Percentiles rank a stretch among this genome's conserved stretches.
phyloP scores from a whole-genome alignment of 2,113 vertebrate genomes.

The Vulpes lagopus region DNA sequence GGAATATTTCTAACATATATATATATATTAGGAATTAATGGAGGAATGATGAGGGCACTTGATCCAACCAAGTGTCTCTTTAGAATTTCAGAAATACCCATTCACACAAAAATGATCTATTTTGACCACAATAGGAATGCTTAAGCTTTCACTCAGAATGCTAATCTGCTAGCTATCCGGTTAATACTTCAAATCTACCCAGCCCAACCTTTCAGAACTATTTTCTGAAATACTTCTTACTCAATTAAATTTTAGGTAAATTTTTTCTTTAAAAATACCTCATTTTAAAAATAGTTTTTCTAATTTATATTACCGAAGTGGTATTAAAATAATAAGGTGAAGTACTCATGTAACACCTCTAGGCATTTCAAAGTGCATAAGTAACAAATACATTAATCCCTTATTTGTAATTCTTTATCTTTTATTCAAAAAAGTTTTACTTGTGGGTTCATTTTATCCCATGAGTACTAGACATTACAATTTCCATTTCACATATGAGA shows the following conservation, averaged over 20 bases:
- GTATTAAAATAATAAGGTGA: neutral
- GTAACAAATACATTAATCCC: slow-evolving; percentile 13
- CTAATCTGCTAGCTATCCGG: neutral
- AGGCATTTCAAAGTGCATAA: neutral
- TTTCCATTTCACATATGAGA: slow-evolving; percentile 31
- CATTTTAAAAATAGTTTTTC: neutral
- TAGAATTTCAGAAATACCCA: slow-evolving; percentile 28
- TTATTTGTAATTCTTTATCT: neutral
- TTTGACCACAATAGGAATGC: rapidly evolving
- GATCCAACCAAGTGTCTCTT: neutral
- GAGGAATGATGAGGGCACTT: neutral
- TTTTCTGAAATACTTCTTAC: neutral
- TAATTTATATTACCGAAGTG: neutral
- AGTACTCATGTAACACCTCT: neutral
- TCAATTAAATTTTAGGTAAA: neutral
- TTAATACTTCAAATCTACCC: neutral
- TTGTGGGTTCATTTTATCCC: neutral
- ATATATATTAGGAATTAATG: neutral
- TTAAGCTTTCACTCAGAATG: neutral
- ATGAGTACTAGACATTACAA: neutral
- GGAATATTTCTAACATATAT: neutral
- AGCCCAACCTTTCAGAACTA: neutral
- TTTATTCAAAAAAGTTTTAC: slow-evolving; percentile 20
- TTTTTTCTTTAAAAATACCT: neutral
- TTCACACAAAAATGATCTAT: neutral